Conservation (phyloP, 1,140 invertebrate genomes). For the Papilio glaucus region DNA sequence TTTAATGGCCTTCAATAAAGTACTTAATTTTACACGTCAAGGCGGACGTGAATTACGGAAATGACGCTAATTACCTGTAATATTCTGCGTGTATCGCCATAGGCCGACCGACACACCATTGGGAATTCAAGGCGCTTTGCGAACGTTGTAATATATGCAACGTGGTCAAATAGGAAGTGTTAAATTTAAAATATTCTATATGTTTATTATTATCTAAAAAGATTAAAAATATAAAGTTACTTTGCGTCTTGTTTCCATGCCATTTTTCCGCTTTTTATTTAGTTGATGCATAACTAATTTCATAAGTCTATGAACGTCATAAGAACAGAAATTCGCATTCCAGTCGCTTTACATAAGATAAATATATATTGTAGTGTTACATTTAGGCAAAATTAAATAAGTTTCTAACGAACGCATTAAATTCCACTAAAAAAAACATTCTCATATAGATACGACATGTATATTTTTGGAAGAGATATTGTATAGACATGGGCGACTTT, state of each 20-base stretch:
- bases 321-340: no score
- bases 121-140: constrained; percentile 30
- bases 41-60: constrained; percentile 49
- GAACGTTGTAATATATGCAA: constrained; percentile 29
- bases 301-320: no score
- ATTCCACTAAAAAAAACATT: no score
- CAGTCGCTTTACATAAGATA: no score
- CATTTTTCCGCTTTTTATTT: no score
- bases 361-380: no score
- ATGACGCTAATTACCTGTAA: constrained; percentile 50
- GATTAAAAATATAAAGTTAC: constrained; percentile 1
- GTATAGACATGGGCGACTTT: background rate
- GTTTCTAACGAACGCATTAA: no score
- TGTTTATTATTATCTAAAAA: constrained; percentile 6
- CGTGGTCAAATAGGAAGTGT: constrained; percentile 27
- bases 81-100: constrained; percentile 38
- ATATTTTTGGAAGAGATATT: no score
- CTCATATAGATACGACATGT: no score
- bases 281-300: no score
- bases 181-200: constrained; percentile 9
- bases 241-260: background rate
- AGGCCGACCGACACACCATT: constrained; percentile 31
- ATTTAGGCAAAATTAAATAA: no score
- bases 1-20: constrained; percentile 22
- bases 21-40: constrained; percentile 42